These are phyloP conservation scores for Nysson spinosus DNA, from an alignment of 2,888 invertebrate species.

Conservation along the genomic window DNA sequence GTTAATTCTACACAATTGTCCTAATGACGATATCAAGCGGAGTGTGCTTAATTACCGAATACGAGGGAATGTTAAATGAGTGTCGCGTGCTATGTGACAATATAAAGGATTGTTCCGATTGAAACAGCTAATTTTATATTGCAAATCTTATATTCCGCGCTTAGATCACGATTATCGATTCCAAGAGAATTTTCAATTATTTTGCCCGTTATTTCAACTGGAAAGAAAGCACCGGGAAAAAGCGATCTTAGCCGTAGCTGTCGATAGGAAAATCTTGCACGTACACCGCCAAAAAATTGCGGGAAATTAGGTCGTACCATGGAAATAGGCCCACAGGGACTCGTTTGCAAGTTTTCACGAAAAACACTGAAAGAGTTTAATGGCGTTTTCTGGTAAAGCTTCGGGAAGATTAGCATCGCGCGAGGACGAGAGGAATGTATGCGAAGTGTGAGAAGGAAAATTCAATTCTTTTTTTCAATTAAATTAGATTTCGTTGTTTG, in stretches of 20 bases:
- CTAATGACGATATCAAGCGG: slow-evolving; percentile 23
- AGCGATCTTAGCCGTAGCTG: too few relatives aligned
- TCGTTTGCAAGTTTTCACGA: slow-evolving; percentile 27
- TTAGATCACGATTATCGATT: background rate
- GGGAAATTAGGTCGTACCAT: slow-evolving; percentile 31
- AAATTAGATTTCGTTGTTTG: too few relatives aligned
- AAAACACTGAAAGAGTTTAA: slow-evolving; percentile 38
- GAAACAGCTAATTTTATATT: background rate
- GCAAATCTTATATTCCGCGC: background rate
- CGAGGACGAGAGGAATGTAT: background rate
- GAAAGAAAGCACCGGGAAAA: too few relatives aligned
- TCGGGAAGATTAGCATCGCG: slow-evolving; percentile 25
- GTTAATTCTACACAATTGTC: slow-evolving; percentile 15
- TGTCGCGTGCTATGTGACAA: slow-evolving; percentile 4
- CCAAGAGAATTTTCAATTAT: background rate
- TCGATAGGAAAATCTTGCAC: slow-evolving; percentile 30
- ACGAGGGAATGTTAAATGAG: slow-evolving; percentile 8
- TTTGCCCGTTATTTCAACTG: background rate
- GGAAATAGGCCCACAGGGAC: slow-evolving; percentile 25
- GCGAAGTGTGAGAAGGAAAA: slow-evolving; percentile 6
- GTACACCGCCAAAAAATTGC: slow-evolving; percentile 23
- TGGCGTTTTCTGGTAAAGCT: slow-evolving; percentile 5
- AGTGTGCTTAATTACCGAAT: slow-evolving; percentile 7
- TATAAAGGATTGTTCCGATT: background rate
- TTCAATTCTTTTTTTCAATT: background rate